Evolutionary conservation across 2,888 invertebrate species (phyloP), one percentile per base, ranked within the genome.

Genomic region (Cremastinae sp.): DNA sequence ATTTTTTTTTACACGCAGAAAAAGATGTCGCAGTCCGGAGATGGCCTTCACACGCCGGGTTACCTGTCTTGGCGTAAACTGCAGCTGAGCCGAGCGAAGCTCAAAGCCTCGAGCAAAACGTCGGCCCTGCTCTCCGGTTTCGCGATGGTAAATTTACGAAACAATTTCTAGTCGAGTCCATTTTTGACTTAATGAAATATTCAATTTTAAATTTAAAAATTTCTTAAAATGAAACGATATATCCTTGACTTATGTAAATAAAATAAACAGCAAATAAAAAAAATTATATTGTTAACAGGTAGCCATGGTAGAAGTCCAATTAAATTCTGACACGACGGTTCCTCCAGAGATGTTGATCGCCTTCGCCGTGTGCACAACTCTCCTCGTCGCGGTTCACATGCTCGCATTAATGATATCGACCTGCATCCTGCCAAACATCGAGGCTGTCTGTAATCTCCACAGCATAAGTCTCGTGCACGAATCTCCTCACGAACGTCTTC

Each of bases 321-420:
- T 98, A 74, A 95, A 96, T 84, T 91, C 93, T 16, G 93, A 94
- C 10, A 94, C 95, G 2, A 91, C 92, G 79, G 94, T 98, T 58
- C 97, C 98, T 0, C 90, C 92, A 8, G 93, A 92, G 59, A 94
- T 98, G 92, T 91, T 99, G 65, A 95, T 98, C 39, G 95, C 97
- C 0, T 98, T 98, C 90, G 97, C 97, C 22, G 94, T 98, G 0
- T 97, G 97, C 87, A 99, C 99, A 28, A 98, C 98, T 0, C 92
- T 99, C 0, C 92, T 99, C 35, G 98, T 99, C 1, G 97, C 98
- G 0, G 98, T 99, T 0, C 99, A 99, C 90, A 96, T 99, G 94
- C 90, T 99, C 79, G 99, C 99, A 0, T 91, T 99, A 22, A 99
- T 99, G 99, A 99, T 99, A 89, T 98, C 98, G 87, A 99, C 99